Percentiles rank a stretch among this genome's conserved stretches.
These are phyloP conservation scores for Exaiptasia diaphana DNA, from an alignment of 64 coral and sea anemone genomes.

Conservation along the genomic window DNA sequence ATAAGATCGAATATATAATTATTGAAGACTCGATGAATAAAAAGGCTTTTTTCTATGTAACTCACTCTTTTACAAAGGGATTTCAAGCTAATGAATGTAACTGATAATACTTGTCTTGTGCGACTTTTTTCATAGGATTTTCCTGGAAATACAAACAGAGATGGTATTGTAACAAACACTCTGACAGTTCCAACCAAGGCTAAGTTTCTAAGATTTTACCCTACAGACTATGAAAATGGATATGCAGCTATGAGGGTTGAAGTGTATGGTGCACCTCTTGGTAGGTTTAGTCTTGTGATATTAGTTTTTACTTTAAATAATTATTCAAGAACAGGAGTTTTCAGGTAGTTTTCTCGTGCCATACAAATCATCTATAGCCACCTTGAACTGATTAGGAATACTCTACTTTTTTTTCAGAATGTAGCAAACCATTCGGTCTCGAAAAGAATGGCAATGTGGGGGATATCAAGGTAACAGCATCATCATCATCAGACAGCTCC, in stretches of 20 bases:
- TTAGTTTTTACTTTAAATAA: too few relatives aligned
- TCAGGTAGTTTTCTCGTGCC: too few relatives aligned
- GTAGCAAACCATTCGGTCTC: constrained; percentile 5
- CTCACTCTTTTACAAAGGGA: too few relatives aligned
- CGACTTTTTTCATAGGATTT: not conserved
- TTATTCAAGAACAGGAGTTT: too few relatives aligned
- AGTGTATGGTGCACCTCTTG: not conserved
- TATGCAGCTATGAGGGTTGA: not conserved
- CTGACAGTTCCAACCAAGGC: not conserved
- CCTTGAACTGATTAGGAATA: too few relatives aligned
- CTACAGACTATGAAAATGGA: not conserved
- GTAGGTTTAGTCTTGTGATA: not conserved
- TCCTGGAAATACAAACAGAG: not conserved
- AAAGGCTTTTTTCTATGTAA: too few relatives aligned
- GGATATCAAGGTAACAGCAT: not conserved
- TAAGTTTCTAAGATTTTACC: not conserved
- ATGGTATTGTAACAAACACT: not conserved
- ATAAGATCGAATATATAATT: too few relatives aligned
- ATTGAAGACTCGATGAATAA: too few relatives aligned
- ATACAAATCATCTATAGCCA: too few relatives aligned
- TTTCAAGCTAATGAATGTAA: too few relatives aligned
- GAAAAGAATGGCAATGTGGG: not conserved
- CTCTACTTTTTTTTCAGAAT: not conserved
- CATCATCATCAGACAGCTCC: not conserved
- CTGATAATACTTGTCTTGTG: not conserved